Conservation (phyloP, 1,140 invertebrate species). For the Leptinotarsa texana region DNA sequence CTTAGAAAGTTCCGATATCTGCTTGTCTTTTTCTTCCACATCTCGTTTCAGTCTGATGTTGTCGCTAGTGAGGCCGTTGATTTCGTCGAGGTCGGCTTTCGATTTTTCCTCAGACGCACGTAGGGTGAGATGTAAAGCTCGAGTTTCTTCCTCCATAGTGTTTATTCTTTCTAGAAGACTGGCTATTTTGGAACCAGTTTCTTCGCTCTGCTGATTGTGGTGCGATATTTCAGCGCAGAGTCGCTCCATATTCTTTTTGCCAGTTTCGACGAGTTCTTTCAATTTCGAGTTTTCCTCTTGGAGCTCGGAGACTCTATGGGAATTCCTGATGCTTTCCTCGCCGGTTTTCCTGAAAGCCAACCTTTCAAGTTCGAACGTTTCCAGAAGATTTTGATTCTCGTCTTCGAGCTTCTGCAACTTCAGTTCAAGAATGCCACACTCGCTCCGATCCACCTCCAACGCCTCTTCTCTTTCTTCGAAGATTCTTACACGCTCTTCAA, state of each 20-base stretch:
- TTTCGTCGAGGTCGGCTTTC: background rate
- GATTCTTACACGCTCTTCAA: constrained; percentile 31
- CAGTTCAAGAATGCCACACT: constrained; percentile 34
- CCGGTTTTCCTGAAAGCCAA: constrained; percentile 25
- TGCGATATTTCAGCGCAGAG: background rate
- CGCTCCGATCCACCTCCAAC: constrained; percentile 31
- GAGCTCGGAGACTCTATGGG: constrained; percentile 31
- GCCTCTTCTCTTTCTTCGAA: constrained; percentile 38
- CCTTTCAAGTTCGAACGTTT: constrained; percentile 37
- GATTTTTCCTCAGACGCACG: background rate
- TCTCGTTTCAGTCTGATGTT: constrained; percentile 18
- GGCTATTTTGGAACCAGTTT: constrained; percentile 15
- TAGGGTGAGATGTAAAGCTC: background rate
- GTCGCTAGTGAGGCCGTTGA: constrained; percentile 5
- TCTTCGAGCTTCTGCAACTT: constrained; percentile 38
- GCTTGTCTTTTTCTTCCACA: constrained; percentile 24
- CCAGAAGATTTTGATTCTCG: constrained; percentile 34
- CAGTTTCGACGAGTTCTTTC: constrained; percentile 36
- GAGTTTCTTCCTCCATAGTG: constrained; percentile 11
- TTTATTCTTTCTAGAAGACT: constrained; percentile 13
- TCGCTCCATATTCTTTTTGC: constrained; percentile 39
- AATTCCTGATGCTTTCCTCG: constrained; percentile 25
- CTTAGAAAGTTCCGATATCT: constrained; percentile 8
- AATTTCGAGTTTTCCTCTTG: constrained; percentile 46
- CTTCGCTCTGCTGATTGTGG: constrained; percentile 12